phyloP scores from a whole-genome alignment of 2,797 vertebrate genomes.

The Scyliorhinus canicula region DNA sequence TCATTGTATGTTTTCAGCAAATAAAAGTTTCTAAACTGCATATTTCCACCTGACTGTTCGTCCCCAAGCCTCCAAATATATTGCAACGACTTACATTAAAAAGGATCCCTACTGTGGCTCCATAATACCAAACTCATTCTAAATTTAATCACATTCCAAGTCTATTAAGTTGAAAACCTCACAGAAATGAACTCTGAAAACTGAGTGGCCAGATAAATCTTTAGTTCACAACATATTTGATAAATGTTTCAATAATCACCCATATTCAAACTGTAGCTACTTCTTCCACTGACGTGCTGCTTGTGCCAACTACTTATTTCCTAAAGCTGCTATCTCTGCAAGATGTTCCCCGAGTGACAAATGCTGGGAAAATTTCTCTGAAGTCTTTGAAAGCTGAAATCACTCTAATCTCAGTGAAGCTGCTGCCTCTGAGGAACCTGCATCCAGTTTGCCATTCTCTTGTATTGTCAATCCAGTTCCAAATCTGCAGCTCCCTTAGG shows the following conservation, averaged over 20 bases:
- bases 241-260: neutral
- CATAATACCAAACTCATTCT: neutral
- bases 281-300: neutral
- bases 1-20: neutral
- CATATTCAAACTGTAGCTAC: neutral
- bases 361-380: neutral
- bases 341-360: neutral
- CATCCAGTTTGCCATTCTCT: neutral
- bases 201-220: neutral
- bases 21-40: neutral
- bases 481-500: neutral
- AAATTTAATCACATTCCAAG: neutral
- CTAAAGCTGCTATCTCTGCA: neutral
- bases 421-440: no score
- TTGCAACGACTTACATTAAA: neutral
- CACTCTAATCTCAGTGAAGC: neutral
- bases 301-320: constrained; percentile 13
- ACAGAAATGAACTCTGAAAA: neutral
- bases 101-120: neutral
- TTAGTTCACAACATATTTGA: neutral
- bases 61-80: neutral
- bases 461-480: neutral
- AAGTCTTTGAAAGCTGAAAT: neutral
- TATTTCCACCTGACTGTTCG: neutral
- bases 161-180: neutral